Conservation (phyloP, 2,797 vertebrate species). For the Todus mexicanus region DNA sequence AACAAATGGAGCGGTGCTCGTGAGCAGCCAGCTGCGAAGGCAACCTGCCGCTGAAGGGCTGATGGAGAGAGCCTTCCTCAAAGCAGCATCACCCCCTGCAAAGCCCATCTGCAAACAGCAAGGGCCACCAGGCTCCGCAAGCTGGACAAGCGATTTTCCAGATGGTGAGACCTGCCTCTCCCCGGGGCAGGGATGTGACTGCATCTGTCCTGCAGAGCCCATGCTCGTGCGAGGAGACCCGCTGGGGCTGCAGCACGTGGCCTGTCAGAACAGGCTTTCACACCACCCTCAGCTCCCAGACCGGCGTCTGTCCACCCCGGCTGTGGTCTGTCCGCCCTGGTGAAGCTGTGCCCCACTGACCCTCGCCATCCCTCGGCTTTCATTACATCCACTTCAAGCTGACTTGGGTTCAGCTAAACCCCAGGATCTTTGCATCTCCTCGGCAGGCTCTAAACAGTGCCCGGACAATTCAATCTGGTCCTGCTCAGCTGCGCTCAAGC, state of each 20-base stretch:
- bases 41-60: background rate
- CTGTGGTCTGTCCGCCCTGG: no score
- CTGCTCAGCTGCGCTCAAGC: background rate
- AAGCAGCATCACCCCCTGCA: background rate
- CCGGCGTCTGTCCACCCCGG: background rate
- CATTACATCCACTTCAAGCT: background rate
- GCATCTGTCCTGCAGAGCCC: background rate
- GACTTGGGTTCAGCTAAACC: background rate
- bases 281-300: background rate
- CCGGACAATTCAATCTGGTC: background rate
- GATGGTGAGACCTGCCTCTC: background rate
- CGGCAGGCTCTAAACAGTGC: background rate
- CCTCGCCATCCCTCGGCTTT: background rate
- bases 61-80: background rate
- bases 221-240: accelerated
- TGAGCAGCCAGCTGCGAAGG: background rate
- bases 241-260: background rate
- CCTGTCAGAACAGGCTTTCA: background rate
- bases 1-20: background rate
- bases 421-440: background rate
- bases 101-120: background rate
- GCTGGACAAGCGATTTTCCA: background rate
- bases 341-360: background rate
- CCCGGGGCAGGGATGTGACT: background rate
- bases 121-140: background rate